Evolutionary conservation across 2,113 vertebrate genomes (phyloP).

Genomic region (Cranoglanis bouderius): DNA sequence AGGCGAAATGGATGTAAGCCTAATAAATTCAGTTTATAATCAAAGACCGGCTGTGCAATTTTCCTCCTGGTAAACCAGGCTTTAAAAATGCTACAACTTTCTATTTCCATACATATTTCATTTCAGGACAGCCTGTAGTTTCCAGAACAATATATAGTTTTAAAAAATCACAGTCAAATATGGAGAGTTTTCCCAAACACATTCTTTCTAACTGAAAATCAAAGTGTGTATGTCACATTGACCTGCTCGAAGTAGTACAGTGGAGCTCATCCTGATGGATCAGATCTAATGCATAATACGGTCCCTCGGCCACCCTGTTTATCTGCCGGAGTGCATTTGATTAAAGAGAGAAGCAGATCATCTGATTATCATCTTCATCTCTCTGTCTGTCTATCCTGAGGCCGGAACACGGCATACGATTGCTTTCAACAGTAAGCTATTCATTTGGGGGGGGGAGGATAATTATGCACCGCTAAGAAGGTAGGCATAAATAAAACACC

Average conservation of each 20-base stretch:
- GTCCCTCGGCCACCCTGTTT: constrained; percentile 49
- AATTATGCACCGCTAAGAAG: constrained; percentile 73
- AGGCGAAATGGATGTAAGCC: not conserved
- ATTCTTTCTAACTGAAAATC: too few relatives aligned
- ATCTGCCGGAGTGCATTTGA: constrained; percentile 61
- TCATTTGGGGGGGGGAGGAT: constrained; percentile 72
- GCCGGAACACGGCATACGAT: constrained; percentile 59
- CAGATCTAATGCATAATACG: constrained; percentile 24
- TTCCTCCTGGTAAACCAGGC: not conserved
- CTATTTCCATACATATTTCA: not conserved
- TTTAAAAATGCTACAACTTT: not conserved
- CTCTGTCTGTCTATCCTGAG: constrained; percentile 33
- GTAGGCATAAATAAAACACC: constrained; percentile 57
- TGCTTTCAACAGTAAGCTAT: constrained; percentile 75
- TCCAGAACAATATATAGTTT: not conserved
- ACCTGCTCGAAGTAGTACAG: not conserved
- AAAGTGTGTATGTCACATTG: not conserved
- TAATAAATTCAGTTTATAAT: too few relatives aligned
- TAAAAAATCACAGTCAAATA: not conserved
- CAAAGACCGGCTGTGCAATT: not conserved
- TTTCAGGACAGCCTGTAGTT: not conserved
- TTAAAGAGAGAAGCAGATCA: constrained; percentile 57
- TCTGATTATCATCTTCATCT: constrained; percentile 58
- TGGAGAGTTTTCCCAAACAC: not conserved
- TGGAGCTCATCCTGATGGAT: constrained; percentile 13